Conservation (phyloP, 2,113 vertebrate genomes). For the Pollimyrus isidori region DNA sequence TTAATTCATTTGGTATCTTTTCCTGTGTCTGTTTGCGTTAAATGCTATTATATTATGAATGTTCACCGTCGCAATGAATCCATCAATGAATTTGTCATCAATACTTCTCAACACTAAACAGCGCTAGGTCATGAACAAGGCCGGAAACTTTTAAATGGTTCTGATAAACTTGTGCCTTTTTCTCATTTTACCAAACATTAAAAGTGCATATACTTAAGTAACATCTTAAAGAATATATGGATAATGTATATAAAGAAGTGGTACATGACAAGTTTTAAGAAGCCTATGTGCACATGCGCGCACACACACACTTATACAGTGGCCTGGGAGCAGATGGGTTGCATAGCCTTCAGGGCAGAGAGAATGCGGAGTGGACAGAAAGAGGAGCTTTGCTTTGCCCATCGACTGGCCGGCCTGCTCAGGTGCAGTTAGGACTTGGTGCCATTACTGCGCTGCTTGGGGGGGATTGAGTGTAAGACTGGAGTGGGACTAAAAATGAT, state of each 20-base stretch:
- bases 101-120: not conserved
- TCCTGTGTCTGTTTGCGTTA: not conserved
- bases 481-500: not conserved
- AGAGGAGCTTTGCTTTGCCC: too few species aligned
- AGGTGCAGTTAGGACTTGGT: not conserved
- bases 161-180: not conserved
- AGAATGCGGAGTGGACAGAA: too few species aligned
- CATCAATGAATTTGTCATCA: not conserved
- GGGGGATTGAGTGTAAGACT: too few species aligned
- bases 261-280: not conserved
- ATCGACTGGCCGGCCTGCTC: too few species aligned
- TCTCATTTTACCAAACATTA: not conserved
- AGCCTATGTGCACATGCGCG: too few species aligned
- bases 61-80: not conserved
- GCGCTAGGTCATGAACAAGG: not conserved
- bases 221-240: not conserved
- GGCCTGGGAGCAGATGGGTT: too few species aligned
- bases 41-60: not conserved
- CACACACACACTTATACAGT: too few species aligned
- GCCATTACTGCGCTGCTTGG: not conserved
- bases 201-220: not conserved
- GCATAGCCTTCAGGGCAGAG: too few species aligned
- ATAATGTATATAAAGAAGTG: not conserved
- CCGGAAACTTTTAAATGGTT: not conserved
- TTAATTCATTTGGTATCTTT: conserved; percentile 33